Base-by-base conservation (phyloP, 2,888 invertebrate species). In the Colostygia pectinataria region DNA sequence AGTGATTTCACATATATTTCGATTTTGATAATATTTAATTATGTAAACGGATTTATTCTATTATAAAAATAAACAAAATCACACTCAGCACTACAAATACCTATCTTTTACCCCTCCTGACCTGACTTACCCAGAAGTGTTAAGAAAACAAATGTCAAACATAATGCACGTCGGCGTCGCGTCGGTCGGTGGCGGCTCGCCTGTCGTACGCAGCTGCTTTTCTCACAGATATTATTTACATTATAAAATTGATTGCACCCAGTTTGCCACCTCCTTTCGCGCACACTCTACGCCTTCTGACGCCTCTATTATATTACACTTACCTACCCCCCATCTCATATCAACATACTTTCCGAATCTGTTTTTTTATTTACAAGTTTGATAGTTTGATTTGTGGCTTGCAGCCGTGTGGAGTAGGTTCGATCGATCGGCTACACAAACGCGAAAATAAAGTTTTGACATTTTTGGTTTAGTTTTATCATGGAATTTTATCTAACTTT, bases 171-270 rank as follows among this genome's bases (percentile, higher is more conserved):
- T n/a, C n/a, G n/a, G n/a, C n/a, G 12, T 39, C 41, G 52, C 46
- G 31, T 40, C 41, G 14, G 38, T 37, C 23, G 31, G 14, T 20
- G 34, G 39, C n/a, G 43, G 49, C 53, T 28, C 53, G 59, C 61
- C 64, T 74, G 78, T 74, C 76, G 60, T 14, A 47, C 54, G 56
- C 81, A 80, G 68, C 64, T 66, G 71, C 45, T 36, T 57, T 68
- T 81, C 82, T 48, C 80, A 79, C 74, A 71, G 62, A 71, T 77
- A 77, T 79, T 83, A 74, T 78, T 83, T 77, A 77, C 78, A 73
- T 53, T 77, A 71, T 59, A 62, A 76, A 81, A 80, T 82, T 79
- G 77, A 77, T 80, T 73, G 76, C 71, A 59, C 68, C 60, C 59
- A 58, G 55, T 48, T 49, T 48, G 46, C 36, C 53, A 36, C 38